Evolutionary conservation across 2,113 vertebrate species (phyloP).

Genomic region (Atherinomorus stipes): DNA sequence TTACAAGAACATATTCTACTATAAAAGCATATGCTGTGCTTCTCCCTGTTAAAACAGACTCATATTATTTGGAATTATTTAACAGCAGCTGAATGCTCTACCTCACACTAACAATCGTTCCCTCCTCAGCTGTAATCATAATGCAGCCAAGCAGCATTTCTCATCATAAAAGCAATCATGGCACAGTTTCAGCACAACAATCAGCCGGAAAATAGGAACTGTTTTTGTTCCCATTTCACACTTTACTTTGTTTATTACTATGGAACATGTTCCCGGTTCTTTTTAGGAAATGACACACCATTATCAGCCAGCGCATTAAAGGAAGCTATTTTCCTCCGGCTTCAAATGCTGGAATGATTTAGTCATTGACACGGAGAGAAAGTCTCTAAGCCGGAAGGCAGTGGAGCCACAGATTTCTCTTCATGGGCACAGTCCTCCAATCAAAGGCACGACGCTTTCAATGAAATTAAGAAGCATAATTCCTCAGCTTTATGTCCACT

Average conservation of each 20-base stretch:
- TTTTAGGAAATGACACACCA: constrained; percentile 10
- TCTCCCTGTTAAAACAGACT: background rate
- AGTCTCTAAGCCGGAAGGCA: constrained; percentile 10
- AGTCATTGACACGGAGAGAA: constrained; percentile 28
- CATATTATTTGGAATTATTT: background rate
- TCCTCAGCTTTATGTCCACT: background rate
- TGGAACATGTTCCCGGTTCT: background rate
- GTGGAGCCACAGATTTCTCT: constrained; percentile 12
- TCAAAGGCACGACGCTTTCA: constrained; percentile 18
- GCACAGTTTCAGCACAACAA: background rate
- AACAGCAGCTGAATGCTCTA: background rate
- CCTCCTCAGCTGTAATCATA: background rate
- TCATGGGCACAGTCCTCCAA: background rate
- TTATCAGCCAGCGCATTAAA: constrained; percentile 13
- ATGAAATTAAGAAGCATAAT: background rate
- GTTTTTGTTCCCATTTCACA: background rate
- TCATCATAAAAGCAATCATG: constrained; percentile 8
- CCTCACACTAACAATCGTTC: background rate
- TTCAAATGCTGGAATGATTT: constrained; percentile 19
- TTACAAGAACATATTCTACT: background rate
- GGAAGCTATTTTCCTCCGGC: constrained; percentile 21
- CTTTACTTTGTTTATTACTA: constrained; percentile 8
- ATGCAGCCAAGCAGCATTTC: background rate
- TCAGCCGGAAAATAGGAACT: background rate
- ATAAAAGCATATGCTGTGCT: background rate